Conservation (phyloP, 2,888 invertebrate genomes). For the Trachelus troglodyta region DNA sequence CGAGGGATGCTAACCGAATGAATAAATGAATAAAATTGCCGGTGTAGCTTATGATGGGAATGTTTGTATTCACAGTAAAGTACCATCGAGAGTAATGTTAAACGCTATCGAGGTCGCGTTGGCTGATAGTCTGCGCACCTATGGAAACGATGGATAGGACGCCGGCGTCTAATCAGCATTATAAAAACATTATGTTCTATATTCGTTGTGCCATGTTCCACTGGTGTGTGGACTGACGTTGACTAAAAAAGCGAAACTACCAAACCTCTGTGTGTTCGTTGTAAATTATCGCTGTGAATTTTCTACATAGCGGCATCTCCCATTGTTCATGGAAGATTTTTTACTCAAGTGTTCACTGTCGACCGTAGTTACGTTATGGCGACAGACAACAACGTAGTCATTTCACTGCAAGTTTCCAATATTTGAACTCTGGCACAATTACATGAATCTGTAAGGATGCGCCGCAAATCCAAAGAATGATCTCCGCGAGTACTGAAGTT, state of each 20-base stretch:
- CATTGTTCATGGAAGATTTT: conserved; percentile 44
- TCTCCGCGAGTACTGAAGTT: conserved; percentile 24
- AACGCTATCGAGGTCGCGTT: neutral
- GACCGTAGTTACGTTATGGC: conserved; percentile 41
- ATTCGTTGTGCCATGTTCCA: conserved; percentile 1
- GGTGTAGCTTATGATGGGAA: neutral
- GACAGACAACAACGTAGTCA: conserved; percentile 33
- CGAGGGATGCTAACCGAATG: neutral
- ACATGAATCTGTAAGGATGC: neutral
- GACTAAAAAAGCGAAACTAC: conserved; percentile 24
- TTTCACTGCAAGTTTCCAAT: conserved; percentile 3
- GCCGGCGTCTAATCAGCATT: conserved; percentile 4
- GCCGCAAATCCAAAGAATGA: conserved; percentile 40
- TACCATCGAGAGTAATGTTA: neutral
- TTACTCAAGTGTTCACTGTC: conserved; percentile 58
- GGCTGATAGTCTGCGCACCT: neutral
- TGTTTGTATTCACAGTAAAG: neutral
- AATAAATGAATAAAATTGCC: neutral
- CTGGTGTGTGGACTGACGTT: neutral
- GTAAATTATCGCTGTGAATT: conserved; percentile 46
- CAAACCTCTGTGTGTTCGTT: conserved; percentile 58
- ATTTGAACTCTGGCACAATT: neutral
- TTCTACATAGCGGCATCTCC: conserved; percentile 47
- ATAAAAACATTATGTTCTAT: neutral
- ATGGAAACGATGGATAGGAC: neutral